These are phyloP conservation scores for Ommatoiulus sabulosus DNA, from an alignment of 2,888 invertebrate genomes.

Conservation along the genomic window DNA sequence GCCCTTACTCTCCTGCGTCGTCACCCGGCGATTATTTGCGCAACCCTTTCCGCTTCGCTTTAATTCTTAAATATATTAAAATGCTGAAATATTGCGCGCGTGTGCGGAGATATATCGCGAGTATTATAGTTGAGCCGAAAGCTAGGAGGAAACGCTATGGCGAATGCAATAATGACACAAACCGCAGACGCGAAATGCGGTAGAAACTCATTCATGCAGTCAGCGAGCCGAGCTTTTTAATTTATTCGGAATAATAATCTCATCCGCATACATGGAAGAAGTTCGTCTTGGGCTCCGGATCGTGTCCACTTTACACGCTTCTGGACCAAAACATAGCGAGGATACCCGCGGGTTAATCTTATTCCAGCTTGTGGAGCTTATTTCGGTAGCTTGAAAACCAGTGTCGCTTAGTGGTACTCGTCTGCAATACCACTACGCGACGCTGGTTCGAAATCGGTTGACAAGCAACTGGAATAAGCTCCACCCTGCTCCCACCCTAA, in stretches of 20 bases:
- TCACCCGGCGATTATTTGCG: background rate
- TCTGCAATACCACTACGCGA: too few species aligned
- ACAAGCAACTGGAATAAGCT: too few species aligned
- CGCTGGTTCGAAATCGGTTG: too few species aligned
- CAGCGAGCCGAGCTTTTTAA: background rate
- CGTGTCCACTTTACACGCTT: background rate
- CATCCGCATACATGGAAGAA: background rate
- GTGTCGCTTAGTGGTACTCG: too few species aligned
- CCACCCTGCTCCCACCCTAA: too few species aligned
- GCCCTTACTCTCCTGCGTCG: background rate
- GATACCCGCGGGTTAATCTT: too few species aligned
- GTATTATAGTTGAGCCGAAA: conserved; percentile 32
- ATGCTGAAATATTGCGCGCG: conserved; percentile 13
- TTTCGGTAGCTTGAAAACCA: too few species aligned
- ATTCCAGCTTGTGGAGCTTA: too few species aligned
- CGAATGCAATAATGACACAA: background rate
- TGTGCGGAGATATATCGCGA: background rate
- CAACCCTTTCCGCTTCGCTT: background rate
- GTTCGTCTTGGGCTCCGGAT: background rate
- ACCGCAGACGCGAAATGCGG: background rate
- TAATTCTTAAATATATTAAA: conserved; percentile 39
- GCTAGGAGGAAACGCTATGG: background rate
- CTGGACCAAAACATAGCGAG: background rate
- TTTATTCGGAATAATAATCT: background rate
- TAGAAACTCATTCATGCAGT: background rate